phyloP scores from a whole-genome alignment of 2,888 invertebrate species.

The Drosophila mimica region DNA sequence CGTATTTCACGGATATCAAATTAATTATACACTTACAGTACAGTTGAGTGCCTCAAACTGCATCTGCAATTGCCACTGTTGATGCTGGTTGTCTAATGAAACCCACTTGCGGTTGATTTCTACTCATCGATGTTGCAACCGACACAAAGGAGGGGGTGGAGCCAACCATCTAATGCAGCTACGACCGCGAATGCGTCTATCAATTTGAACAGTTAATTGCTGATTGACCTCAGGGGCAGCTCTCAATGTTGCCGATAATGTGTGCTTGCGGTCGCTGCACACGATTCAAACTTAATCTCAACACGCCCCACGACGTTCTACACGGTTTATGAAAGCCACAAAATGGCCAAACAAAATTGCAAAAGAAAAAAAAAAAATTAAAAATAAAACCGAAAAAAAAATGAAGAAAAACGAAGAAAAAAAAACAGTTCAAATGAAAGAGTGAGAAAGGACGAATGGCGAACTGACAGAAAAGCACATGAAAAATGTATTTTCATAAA shows the following conservation, averaged over 20 bases:
- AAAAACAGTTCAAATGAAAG: background rate
- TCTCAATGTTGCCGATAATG: conserved; percentile 55
- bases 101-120: conserved; percentile 59
- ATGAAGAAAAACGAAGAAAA: background rate
- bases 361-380: background rate
- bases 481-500: conserved; percentile 71
- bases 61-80: conserved; percentile 13
- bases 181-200: conserved; percentile 48
- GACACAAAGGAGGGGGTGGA: background rate
- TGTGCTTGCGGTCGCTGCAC: conserved; percentile 36
- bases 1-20: conserved; percentile 53
- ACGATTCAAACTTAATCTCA: conserved; percentile 11
- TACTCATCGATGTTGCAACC: conserved; percentile 23
- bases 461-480: conserved; percentile 36
- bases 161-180: conserved; percentile 14
- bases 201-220: conserved; percentile 78
- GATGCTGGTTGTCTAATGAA: conserved; percentile 54
- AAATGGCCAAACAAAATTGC: background rate
- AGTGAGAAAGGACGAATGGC: background rate
- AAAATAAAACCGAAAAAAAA: background rate
- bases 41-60: conserved; percentile 10
- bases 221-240: conserved; percentile 77
- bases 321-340: conserved; percentile 21
- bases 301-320: background rate
- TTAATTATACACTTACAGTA: conserved; percentile 73